Base-by-base conservation (phyloP, 2,888 invertebrate species). In the Phytoseiulus persimilis region DNA sequence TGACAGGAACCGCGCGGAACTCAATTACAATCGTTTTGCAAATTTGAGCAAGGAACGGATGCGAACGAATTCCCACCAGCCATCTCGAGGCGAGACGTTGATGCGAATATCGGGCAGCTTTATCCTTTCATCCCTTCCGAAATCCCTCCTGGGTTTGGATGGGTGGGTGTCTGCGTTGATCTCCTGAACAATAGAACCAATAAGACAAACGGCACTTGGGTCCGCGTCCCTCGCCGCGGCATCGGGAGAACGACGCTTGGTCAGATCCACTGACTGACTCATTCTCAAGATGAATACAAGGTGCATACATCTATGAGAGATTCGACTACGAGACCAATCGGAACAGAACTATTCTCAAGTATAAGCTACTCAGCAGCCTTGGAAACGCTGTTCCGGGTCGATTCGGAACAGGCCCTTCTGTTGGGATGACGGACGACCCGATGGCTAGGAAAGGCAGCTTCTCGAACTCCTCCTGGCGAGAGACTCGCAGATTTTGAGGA, bases 111-210 rank as follows among this genome's bases (percentile, higher is more conserved):
- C 65, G 28, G 5, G 18, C 28, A 28, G 28, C 2, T 65, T 65
- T 65, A 65, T 65, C 65, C 65, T 65, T 65, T 65, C 65, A 65
- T 65, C 5, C 65, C 65, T 11, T 65, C 23, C 65, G 18, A 65
- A 65, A 65, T 65, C 65, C 65, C 65, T 65, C 65, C 28, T 65
- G 65, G 65, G 65, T 65, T 14, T 65, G 18, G 65, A 65, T 65
- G 65, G 65, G 65, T 65, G 65, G 65, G 65, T 65, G 65, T 65
- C 65, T 65, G 65, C 65, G 65, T 28, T 65, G 65, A 65, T 65
- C 65, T 65, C 65, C 65, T 65, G 65, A 65, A 65, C 65, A 65
- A 65, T 65, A 65, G 65, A 65, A 65, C 65, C 65, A 65, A 65
- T 65, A 65, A 65, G 65, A 65, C 65, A 65, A 65, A 65, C 65